Conservation (phyloP, 2,113 vertebrate genomes). For the Corythornis cristatus region DNA sequence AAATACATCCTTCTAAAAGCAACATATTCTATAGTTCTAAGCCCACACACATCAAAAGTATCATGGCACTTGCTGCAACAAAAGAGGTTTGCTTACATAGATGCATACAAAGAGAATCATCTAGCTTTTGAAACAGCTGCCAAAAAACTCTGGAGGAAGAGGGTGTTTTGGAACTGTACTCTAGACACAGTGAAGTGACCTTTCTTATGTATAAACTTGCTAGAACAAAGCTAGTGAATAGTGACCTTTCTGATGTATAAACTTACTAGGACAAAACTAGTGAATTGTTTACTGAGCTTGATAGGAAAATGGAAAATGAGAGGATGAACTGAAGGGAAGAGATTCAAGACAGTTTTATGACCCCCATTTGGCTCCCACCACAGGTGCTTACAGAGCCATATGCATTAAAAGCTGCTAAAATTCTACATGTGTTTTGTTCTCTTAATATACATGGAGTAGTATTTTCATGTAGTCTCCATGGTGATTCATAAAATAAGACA, state of each 20-base stretch:
- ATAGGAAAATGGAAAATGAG: conserved; percentile 5
- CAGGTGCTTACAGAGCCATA: not conserved
- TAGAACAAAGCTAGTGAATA: not conserved
- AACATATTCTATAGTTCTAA: not conserved
- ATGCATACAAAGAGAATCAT: not conserved
- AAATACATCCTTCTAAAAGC: not conserved
- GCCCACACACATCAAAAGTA: not conserved
- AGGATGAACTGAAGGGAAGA: not conserved
- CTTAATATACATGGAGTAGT: not conserved
- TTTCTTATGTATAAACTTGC: not conserved
- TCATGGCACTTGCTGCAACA: not conserved
- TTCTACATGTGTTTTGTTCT: not conserved
- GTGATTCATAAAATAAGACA: not conserved
- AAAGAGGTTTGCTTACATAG: not conserved
- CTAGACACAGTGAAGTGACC: not conserved
- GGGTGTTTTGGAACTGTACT: not conserved
- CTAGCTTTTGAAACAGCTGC: not conserved
- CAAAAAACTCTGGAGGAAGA: not conserved
- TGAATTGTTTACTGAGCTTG: not conserved
- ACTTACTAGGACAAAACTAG: not conserved
- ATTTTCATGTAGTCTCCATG: not conserved
- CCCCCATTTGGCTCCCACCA: not conserved
- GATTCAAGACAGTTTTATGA: conserved; percentile 10
- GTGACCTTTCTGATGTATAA: not conserved
- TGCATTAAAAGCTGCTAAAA: not conserved